phyloP scores from a whole-genome alignment of 64 coral and sea anemone species.

The Platygyra sinensis region DNA sequence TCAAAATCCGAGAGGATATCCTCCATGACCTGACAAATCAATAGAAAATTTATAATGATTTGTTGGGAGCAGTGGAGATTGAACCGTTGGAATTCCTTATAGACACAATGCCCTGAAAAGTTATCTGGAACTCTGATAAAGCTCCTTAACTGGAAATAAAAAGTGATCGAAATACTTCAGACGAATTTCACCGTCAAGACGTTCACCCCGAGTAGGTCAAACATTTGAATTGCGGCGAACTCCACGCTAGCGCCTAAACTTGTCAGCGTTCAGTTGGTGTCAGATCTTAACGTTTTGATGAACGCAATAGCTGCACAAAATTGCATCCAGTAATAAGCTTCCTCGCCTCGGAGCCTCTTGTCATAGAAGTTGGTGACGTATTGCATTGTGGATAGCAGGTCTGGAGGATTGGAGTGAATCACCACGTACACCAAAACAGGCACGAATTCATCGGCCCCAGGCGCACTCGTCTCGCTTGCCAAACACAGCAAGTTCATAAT shows the following conservation, averaged over 20 bases:
- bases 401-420: slow-evolving; percentile 86
- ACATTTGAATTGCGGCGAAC: too few relatives aligned
- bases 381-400: slow-evolving; percentile 90
- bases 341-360: slow-evolving; percentile 74
- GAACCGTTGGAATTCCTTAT: too few relatives aligned
- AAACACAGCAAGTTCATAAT: slow-evolving; percentile 97
- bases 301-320: slow-evolving; percentile 96
- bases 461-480: slow-evolving; percentile 79
- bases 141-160: too few relatives aligned
- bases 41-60: too few relatives aligned
- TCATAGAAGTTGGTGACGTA: slow-evolving; percentile 88
- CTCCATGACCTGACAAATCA: too few relatives aligned
- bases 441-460: slow-evolving; percentile 93
- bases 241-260: not conserved
- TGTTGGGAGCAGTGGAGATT: too few relatives aligned
- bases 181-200: too few relatives aligned
- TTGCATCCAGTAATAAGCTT: slow-evolving; percentile 98
- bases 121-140: too few relatives aligned
- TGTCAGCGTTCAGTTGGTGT: not conserved
- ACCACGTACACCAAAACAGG: slow-evolving; percentile 90
- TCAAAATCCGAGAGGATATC: too few relatives aligned
- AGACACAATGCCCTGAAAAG: too few relatives aligned
- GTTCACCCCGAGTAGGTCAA: too few relatives aligned
- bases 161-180: too few relatives aligned
- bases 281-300: slow-evolving; percentile 78